These are phyloP conservation scores for Cricetomys ansorgei DNA, from an alignment of 2,113 vertebrate species.

Conservation along the genomic window DNA sequence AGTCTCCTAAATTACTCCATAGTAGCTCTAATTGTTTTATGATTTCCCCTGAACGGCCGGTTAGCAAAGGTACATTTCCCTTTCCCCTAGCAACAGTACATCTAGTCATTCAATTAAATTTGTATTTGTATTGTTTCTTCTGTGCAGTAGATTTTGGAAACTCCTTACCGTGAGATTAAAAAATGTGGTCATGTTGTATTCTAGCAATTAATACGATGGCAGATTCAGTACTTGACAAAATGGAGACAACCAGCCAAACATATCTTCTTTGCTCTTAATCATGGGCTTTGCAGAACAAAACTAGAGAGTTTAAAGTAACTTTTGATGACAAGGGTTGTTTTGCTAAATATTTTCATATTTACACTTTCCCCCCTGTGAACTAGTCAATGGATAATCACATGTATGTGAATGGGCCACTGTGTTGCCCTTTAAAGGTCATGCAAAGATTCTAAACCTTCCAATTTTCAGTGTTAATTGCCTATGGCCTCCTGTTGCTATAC, in stretches of 20 bases:
- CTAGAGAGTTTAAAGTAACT: conserved; percentile 23
- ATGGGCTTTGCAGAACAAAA: neutral
- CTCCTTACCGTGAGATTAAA: conserved; percentile 40
- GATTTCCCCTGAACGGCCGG: conserved; percentile 53
- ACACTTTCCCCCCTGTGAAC: neutral
- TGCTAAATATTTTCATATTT: conserved; percentile 67
- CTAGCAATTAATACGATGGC: conserved; percentile 35
- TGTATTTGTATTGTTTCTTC: conserved; percentile 72
- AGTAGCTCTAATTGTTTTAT: conserved; percentile 64
- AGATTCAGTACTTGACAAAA: conserved; percentile 58
- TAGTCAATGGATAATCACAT: conserved; percentile 52
- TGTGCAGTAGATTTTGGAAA: conserved; percentile 70
- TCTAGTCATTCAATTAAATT: conserved; percentile 73
- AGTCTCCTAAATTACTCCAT: conserved; percentile 54
- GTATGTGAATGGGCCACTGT: conserved; percentile 51
- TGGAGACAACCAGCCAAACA: conserved; percentile 53
- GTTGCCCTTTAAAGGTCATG: conserved; percentile 72
- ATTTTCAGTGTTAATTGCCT: conserved; percentile 72
- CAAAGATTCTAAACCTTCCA: conserved; percentile 58
- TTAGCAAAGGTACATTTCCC: conserved; percentile 58
- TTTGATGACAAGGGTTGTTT: conserved; percentile 70
- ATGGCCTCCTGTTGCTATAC: conserved; percentile 56
- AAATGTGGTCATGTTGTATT: conserved; percentile 63
- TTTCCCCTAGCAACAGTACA: conserved; percentile 62
- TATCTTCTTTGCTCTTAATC: conserved; percentile 63